Conservation (phyloP, 2,888 invertebrate genomes). For the Chouioia cunea region DNA sequence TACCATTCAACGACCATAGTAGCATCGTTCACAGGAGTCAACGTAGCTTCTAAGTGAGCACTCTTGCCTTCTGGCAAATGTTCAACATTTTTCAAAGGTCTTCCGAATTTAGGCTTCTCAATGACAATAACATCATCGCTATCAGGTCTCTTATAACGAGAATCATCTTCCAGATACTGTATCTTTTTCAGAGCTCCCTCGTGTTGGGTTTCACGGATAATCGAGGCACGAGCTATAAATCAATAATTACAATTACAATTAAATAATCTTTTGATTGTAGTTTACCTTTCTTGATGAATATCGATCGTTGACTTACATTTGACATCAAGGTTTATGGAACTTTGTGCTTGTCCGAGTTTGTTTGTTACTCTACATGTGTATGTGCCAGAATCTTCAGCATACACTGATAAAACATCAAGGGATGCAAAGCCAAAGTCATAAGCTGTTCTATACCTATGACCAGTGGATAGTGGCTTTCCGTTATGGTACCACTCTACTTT, state of each 20-base stretch:
- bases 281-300: background rate
- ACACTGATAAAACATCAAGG: conserved; percentile 93
- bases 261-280: conserved; percentile 26
- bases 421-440: conserved; percentile 98
- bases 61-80: conserved; percentile 88
- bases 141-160: conserved; percentile 79
- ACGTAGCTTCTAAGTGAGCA: conserved; percentile 92
- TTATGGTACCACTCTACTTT: conserved; percentile 96
- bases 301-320: conserved; percentile 76
- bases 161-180: conserved; percentile 89
- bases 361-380: conserved; percentile 91
- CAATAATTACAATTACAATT: conserved; percentile 16
- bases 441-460: conserved; percentile 92
- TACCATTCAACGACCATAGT: conserved; percentile 99
- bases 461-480: conserved; percentile 87
- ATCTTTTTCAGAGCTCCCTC: conserved; percentile 94
- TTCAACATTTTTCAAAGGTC: conserved; percentile 86
- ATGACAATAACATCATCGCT: conserved; percentile 82
- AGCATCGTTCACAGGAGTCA: conserved; percentile 97
- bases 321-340: conserved; percentile 84
- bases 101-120: conserved; percentile 91
- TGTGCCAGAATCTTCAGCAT: conserved; percentile 94
- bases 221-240: conserved; percentile 79
- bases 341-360: conserved; percentile 84
- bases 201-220: conserved; percentile 91